Evolutionary conservation across 2,888 invertebrate species (phyloP), one percentile per base, ranked within the genome.

Genomic region (Tetragonula carbonaria): DNA sequence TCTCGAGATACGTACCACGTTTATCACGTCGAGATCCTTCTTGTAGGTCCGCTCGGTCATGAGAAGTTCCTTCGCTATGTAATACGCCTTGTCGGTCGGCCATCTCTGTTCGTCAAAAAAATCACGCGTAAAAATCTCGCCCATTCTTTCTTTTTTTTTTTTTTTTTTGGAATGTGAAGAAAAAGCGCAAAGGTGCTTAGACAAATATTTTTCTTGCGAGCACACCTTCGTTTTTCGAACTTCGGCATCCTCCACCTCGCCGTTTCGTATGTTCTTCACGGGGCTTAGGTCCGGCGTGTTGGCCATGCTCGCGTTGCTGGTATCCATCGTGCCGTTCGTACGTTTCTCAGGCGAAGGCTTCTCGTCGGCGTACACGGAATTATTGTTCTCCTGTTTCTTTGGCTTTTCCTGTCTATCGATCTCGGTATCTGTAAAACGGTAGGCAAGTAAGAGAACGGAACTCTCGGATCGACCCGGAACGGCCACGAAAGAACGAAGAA

Each of bases 21-120:
- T 98, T 85, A 99, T 96, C 65, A 99, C 97, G 94, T 99, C 98
- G 90, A 99, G 95, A 94, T 99, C 99, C 92, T 98, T 97, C 93
- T 98, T 98, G 95, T 99, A 99, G 0, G 99, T 99, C 89, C 99
- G 95, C 94, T 99, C 99, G 0, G 99, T 99, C 98, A 98, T 98
- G 77, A 99, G 96, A 90, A 99, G 95, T 95, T 99, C 99, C 95
- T 99, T 99, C 74, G 97, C 97, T 88, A 98, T 97, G 94, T 97
- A 98, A 95, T 98, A 98, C 28, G 96, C 96, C 92, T 96, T 96
- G 91, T 97, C 97, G 4, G 96, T 96, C 2, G 96, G 96, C 95
- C 96, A 96, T 89, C 96, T 95, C 96, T 96, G 93, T 87, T 45
- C 5, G 38, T 8, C 0, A 18, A 51, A 2, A 51, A 74, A 63